These are phyloP conservation scores for Cataglyphis livida DNA, from an alignment of 2,888 invertebrate species.

Conservation along the genomic window DNA sequence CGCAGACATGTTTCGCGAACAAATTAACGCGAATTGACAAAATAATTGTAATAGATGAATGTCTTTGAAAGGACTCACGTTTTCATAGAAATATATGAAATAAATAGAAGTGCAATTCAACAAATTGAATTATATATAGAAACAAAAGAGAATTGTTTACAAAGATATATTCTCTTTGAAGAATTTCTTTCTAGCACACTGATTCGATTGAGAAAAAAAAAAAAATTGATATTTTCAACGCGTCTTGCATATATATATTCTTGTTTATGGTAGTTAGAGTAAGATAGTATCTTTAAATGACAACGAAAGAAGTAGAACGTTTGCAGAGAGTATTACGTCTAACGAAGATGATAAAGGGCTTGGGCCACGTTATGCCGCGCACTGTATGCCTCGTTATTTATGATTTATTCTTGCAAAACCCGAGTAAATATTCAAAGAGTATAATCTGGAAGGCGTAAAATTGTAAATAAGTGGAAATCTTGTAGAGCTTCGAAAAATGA, in stretches of 20 bases:
- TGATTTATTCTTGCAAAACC: not conserved
- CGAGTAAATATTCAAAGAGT: not conserved
- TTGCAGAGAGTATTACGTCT: not conserved
- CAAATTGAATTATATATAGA: not conserved
- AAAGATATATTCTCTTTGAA: not conserved
- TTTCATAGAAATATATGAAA: not conserved
- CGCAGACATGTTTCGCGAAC: not conserved
- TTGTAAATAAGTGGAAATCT: slow-evolving; percentile 3
- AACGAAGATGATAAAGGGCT: not conserved
- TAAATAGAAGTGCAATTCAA: not conserved
- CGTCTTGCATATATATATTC: not conserved
- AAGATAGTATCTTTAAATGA: not conserved
- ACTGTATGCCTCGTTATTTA: not conserved
- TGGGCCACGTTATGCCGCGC: not conserved
- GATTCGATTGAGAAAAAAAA: not conserved
- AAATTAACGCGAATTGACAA: not conserved
- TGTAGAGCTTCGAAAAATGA: not conserved
- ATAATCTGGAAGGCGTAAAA: not conserved
- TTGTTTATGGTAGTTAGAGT: not conserved
- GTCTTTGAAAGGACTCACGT: not conserved
- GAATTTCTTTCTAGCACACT: not conserved
- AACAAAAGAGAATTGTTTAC: not conserved
- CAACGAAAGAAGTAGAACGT: not conserved
- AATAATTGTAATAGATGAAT: not conserved
- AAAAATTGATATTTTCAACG: not conserved